Conservation (phyloP, 2,797 vertebrate species). For the Danio albolineatus region DNA sequence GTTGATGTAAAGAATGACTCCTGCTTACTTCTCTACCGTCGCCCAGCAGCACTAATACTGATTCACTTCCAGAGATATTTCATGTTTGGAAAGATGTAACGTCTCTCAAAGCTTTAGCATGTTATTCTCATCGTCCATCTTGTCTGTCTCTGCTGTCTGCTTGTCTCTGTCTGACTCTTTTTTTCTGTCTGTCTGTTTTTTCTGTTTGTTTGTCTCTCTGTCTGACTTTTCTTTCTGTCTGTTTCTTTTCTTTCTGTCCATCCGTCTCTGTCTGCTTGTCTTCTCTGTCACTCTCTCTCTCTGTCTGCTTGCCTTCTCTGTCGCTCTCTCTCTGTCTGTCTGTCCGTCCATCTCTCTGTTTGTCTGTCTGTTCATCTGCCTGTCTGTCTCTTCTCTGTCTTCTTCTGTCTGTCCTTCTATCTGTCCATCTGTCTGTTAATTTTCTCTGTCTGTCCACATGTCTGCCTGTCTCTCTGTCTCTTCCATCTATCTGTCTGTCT, state of each 20-base stretch:
- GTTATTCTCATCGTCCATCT: neutral
- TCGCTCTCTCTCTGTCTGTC: no score
- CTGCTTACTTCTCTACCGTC: neutral
- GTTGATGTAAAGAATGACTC: no score
- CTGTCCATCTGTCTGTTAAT: no score
- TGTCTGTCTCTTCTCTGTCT: no score
- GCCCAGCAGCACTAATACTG: neutral
- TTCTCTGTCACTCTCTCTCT: constrained; percentile 40
- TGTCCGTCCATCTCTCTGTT: no score
- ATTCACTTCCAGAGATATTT: neutral
- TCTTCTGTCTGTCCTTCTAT: no score
- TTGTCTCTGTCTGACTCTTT: constrained; percentile 8
- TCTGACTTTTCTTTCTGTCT: neutral
- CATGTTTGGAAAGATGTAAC: neutral
- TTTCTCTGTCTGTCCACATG: no score
- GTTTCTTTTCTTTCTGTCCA: neutral
- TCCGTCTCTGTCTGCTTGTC: constrained; percentile 46
- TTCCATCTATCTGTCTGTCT: no score
- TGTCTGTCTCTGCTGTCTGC: constrained; percentile 56
- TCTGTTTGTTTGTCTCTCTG: neutral
- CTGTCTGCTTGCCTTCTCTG: neutral
- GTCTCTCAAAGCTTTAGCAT: no score
- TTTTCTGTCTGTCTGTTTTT: neutral
- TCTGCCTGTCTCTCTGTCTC: no score
- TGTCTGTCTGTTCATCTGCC: no score